Conservation (phyloP, 2,797 vertebrate genomes). For the Mastacembelus armatus region DNA sequence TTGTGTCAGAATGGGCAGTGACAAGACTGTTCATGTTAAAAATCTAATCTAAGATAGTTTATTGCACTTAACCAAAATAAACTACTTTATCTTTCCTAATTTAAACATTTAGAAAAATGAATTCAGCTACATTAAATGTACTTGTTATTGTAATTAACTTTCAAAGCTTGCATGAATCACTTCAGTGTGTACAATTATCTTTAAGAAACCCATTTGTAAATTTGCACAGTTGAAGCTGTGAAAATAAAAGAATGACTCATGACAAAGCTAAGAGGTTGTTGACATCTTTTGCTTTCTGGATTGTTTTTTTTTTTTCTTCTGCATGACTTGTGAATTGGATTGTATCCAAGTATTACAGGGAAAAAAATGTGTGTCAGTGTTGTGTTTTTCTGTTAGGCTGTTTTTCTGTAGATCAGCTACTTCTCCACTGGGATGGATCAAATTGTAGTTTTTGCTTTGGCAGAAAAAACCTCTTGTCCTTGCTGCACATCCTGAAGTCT, state of each 20-base stretch:
- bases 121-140: too few species aligned
- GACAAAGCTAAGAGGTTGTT: conserved; percentile 15
- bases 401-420: conserved; percentile 10
- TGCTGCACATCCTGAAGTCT: background rate
- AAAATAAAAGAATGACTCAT: conserved; percentile 3
- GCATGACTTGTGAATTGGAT: conserved; percentile 10
- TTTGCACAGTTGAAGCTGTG: conserved; percentile 11
- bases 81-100: too few species aligned
- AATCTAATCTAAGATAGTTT: too few species aligned
- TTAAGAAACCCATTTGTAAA: too few species aligned
- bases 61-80: too few species aligned
- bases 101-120: too few species aligned
- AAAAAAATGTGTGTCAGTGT: background rate
- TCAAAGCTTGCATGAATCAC: too few species aligned
- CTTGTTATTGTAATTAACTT: too few species aligned
- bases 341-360: conserved; percentile 4
- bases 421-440: background rate
- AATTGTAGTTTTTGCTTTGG: background rate
- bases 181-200: too few species aligned
- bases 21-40: too few species aligned
- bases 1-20: too few species aligned
- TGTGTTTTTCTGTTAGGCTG: conserved; percentile 3
- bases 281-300: conserved; percentile 14
- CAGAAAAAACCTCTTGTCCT: background rate
- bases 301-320: conserved; percentile 32